Conservation (phyloP, 2,888 invertebrate genomes). For the Melanotus villosus region DNA sequence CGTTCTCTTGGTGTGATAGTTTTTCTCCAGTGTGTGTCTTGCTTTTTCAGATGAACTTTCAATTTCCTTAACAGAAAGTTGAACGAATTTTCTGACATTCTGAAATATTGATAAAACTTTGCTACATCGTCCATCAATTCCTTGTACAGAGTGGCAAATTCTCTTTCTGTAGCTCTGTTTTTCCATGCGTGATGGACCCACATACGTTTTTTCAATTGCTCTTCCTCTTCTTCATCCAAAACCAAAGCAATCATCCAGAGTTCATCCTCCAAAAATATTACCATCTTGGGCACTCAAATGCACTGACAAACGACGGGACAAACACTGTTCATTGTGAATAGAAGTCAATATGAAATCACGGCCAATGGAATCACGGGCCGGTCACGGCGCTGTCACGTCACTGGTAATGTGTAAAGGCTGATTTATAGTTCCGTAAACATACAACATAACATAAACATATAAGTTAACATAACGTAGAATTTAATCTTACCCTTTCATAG, state of each 20-base stretch:
- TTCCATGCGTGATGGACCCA: conserved; percentile 18
- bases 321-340: too few species aligned
- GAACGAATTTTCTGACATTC: not conserved
- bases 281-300: too few species aligned
- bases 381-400: too few species aligned
- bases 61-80: not conserved
- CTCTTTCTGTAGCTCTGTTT: not conserved
- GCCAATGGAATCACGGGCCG: too few species aligned
- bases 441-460: too few species aligned
- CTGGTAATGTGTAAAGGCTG: too few species aligned
- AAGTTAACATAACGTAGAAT: too few species aligned
- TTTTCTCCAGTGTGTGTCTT: conserved; percentile 14
- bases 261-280: not conserved
- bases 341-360: too few species aligned
- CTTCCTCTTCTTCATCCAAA: conserved; percentile 7
- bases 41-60: not conserved
- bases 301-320: too few species aligned
- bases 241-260: not conserved
- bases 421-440: too few species aligned
- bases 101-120: conserved; percentile 19
- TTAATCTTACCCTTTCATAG: too few species aligned
- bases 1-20: conserved; percentile 11
- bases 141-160: not conserved
- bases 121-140: not conserved
- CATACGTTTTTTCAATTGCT: not conserved